These are phyloP conservation scores for Eupleurogrammus muticus DNA, from an alignment of 2,797 vertebrate species.

Conservation along the genomic window DNA sequence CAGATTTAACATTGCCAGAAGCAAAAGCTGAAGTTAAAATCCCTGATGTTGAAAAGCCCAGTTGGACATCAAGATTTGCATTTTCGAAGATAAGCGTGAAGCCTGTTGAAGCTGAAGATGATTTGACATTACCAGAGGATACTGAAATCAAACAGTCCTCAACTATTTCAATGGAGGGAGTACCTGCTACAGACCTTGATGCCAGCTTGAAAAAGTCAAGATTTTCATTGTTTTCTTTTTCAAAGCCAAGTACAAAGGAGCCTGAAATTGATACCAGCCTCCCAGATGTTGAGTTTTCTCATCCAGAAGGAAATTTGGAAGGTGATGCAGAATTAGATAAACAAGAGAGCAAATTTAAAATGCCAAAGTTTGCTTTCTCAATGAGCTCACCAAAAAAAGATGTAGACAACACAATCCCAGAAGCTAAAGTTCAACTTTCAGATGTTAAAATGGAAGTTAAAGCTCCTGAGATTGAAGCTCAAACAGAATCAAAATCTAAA, in stretches of 20 bases:
- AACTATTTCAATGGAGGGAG: slow-evolving; percentile 25
- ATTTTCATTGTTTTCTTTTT: slow-evolving; percentile 68
- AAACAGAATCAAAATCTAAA: no score
- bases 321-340: slow-evolving; percentile 39
- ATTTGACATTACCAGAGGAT: slow-evolving; percentile 28
- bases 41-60: slow-evolving; percentile 8
- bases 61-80: fast-evolving
- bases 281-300: slow-evolving; percentile 37
- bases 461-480: no score
- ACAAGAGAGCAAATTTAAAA: slow-evolving; percentile 25
- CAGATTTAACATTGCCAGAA: slow-evolving; percentile 3
- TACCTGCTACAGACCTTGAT: slow-evolving; percentile 38
- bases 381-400: slow-evolving; percentile 60
- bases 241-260: slow-evolving; percentile 54
- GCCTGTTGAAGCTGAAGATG: background rate
- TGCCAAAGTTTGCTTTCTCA: slow-evolving; percentile 60
- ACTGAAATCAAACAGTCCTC: slow-evolving; percentile 25
- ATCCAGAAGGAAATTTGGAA: slow-evolving; percentile 35
- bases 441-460: no score
- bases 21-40: slow-evolving; percentile 7
- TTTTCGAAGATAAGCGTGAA: background rate
- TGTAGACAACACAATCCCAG: slow-evolving; percentile 36
- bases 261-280: slow-evolving; percentile 32
- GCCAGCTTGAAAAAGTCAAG: slow-evolving; percentile 58
- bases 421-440: slow-evolving; percentile 22